A percentile compares a stretch with the other conserved stretches of the same genome.
phyloP scores from a whole-genome alignment of 37 sponge, comb jelly and placozoan species.

The Diacarnus erythraeanus region DNA sequence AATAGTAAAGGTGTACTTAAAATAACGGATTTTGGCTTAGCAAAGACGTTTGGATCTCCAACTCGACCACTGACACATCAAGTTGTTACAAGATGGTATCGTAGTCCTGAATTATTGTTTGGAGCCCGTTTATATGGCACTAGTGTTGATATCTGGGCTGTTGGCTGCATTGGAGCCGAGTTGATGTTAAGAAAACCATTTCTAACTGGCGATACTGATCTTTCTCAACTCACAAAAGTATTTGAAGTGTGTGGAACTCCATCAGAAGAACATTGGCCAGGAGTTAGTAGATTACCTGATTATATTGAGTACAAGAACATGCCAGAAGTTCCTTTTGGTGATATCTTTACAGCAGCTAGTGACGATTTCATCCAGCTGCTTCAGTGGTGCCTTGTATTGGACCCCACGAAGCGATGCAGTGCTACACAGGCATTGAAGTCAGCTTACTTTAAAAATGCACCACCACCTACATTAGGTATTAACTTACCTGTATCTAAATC shows the following conservation, averaged over 20 bases:
- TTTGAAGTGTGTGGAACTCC: constrained; percentile 95
- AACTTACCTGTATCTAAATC: constrained; percentile 71
- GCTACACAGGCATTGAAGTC: constrained; percentile 78
- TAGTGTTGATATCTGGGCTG: constrained; percentile 97
- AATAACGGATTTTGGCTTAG: constrained; percentile 98
- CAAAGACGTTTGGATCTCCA: constrained; percentile 93
- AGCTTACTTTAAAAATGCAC: constrained; percentile 67
- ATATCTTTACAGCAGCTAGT: constrained; percentile 91
- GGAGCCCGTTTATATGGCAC: constrained; percentile 95
- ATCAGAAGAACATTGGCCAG: constrained; percentile 87
- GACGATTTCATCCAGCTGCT: constrained; percentile 81
- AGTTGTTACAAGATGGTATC: constrained; percentile 98
- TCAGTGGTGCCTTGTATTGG: constrained; percentile 60
- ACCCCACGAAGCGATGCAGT: constrained; percentile 71
- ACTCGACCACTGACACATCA: constrained; percentile 86
- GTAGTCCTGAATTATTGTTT: constrained; percentile 95
- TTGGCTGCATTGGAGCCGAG: constrained; percentile 96
- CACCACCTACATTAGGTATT: constrained; percentile 72
- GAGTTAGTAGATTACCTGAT: constrained; percentile 82
- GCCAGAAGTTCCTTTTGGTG: constrained; percentile 69
- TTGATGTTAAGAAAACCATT: constrained; percentile 89
- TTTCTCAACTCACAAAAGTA: constrained; percentile 87
- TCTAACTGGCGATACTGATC: constrained; percentile 91
- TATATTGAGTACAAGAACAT: constrained; percentile 77
- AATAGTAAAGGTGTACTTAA: constrained; percentile 86